phyloP scores from a whole-genome alignment of 2,888 invertebrate genomes.

The Labia minor region DNA sequence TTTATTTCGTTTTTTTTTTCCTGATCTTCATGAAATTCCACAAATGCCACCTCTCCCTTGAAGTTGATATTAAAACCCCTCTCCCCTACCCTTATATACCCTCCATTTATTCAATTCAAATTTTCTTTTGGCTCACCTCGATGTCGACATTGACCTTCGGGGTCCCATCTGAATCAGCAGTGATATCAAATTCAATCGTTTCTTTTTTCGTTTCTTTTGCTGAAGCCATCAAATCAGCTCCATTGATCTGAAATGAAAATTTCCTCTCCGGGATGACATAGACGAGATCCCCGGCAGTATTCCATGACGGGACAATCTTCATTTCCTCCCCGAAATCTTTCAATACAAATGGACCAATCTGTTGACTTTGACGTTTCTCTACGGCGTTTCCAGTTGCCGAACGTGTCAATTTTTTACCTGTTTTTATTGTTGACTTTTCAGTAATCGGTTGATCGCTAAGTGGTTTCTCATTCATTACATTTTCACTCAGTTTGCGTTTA shows the following conservation, averaged over 20 bases:
- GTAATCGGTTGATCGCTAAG: neutral
- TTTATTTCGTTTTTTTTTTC: too few relatives aligned
- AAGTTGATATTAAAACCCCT: too few relatives aligned
- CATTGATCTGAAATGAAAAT: neutral
- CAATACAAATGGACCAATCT: neutral
- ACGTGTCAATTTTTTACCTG: neutral
- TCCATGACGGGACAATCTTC: neutral
- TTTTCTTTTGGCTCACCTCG: too few relatives aligned
- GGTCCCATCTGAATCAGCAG: neutral
- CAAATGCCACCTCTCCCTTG: too few relatives aligned
- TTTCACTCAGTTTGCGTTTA: neutral
- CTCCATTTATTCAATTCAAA: too few relatives aligned
- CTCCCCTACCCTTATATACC: too few relatives aligned
- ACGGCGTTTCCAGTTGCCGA: neutral
- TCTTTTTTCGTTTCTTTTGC: neutral
- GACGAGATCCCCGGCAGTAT: neutral
- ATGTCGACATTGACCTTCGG: too few relatives aligned
- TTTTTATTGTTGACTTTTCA: neutral
- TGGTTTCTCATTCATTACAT: neutral
- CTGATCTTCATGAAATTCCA: too few relatives aligned
- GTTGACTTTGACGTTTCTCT: neutral
- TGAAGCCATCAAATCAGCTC: neutral
- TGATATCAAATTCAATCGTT: neutral
- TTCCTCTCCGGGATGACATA: neutral
- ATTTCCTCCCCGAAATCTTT: neutral